Conservation (phyloP, 1,140 invertebrate species). For the Drosophila albomicans region DNA sequence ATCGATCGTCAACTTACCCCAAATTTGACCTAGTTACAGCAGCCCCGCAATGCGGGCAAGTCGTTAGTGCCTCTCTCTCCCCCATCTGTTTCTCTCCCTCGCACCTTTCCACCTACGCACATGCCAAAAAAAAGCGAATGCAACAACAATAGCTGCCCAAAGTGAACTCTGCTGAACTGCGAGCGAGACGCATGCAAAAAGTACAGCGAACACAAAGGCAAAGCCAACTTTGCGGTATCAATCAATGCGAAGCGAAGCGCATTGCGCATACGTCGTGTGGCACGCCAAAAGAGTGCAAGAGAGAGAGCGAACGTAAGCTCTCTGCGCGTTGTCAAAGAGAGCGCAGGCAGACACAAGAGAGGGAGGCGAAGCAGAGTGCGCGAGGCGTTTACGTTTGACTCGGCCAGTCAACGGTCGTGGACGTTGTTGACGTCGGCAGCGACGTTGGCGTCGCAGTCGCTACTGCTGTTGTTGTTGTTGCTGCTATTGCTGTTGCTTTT, state of each 20-base stretch:
- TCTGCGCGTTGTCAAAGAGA: constrained; percentile 20
- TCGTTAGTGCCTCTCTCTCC: not conserved
- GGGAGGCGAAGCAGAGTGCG: constrained; percentile 2
- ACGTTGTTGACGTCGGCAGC: constrained; percentile 54
- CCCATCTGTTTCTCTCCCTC: not conserved
- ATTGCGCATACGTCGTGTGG: constrained; percentile 66
- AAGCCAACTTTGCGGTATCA: constrained; percentile 51
- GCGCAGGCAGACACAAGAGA: constrained; percentile 23
- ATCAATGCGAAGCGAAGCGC: constrained; percentile 70
- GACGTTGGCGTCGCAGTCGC: constrained; percentile 16
- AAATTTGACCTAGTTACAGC: constrained; percentile 22
- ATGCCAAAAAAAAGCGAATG: constrained; percentile 37
- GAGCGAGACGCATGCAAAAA: constrained; percentile 34
- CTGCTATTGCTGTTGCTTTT: constrained; percentile 59
- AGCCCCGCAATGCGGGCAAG: constrained; percentile 5
- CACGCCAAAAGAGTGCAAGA: constrained; percentile 23
- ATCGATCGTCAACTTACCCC: not conserved
- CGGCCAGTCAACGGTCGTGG: constrained; percentile 75
- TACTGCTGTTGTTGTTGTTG: constrained; percentile 10
- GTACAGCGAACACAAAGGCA: constrained; percentile 74
- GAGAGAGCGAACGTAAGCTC: constrained; percentile 8
- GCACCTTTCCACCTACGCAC: constrained; percentile 11
- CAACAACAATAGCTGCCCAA: constrained; percentile 24
- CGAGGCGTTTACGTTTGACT: constrained; percentile 45
- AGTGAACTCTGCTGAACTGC: constrained; percentile 76